These are phyloP conservation scores for Empidonax alnorum DNA, from an alignment of 2,113 vertebrate genomes.

Conservation along the genomic window DNA sequence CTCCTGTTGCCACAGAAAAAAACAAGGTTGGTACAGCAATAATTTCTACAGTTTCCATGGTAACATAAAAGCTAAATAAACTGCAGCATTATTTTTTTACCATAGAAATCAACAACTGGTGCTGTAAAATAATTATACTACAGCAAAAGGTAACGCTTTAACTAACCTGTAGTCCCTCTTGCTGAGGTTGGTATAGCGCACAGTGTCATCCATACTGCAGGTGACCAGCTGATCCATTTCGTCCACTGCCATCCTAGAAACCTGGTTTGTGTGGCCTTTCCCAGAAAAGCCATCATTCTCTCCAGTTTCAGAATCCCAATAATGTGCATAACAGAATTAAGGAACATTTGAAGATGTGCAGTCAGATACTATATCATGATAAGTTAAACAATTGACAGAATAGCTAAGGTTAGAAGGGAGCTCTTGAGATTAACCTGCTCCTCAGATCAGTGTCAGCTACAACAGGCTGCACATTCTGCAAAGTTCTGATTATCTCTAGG, in stretches of 20 bases:
- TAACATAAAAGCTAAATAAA: constrained; percentile 11
- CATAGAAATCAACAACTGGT: not conserved
- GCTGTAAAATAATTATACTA: not conserved
- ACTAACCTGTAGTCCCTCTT: constrained; percentile 90
- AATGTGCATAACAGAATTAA: constrained; percentile 85
- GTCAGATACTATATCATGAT: not conserved
- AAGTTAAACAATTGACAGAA: not conserved
- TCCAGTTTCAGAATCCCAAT: constrained; percentile 92
- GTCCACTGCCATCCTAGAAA: constrained; percentile 84
- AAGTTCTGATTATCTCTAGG: not conserved
- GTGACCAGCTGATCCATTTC: constrained; percentile 83
- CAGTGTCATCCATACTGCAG: constrained; percentile 96
- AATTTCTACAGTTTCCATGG: constrained; percentile 8
- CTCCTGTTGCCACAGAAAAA: not conserved
- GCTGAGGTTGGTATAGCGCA: constrained; percentile 85
- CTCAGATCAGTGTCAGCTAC: not conserved
- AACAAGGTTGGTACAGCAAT: not conserved
- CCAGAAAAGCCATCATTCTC: constrained; percentile 87
- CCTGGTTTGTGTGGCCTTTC: constrained; percentile 94
- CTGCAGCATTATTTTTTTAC: not conserved
- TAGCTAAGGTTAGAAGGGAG: not conserved
- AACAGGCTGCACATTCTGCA: not conserved
- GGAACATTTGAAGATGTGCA: constrained; percentile 36
- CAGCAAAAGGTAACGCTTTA: not conserved
- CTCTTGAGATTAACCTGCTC: not conserved